Evolutionary conservation across 1,140 invertebrate genomes (phyloP).

Genomic region (Calosoma granatense): DNA sequence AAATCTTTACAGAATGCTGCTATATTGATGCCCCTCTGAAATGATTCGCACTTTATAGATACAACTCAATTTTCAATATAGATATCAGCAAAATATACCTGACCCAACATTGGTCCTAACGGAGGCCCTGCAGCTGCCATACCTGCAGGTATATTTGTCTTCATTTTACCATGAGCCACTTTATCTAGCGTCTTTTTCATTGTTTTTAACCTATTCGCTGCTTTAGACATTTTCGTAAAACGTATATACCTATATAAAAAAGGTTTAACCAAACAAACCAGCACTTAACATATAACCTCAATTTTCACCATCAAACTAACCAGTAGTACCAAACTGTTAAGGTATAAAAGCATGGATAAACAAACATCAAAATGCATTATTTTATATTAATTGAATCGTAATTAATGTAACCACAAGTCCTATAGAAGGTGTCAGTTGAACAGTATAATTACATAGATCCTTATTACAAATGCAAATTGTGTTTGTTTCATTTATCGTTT

Average conservation of each 20-base stretch:
- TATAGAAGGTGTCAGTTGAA: neutral
- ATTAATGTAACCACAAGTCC: neutral
- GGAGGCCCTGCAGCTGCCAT: constrained; percentile 79
- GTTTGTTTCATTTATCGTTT: neutral
- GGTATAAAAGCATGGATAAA: neutral
- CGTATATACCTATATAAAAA: neutral
- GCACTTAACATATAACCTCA: neutral
- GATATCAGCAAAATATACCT: constrained; percentile 53
- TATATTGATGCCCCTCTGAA: constrained; percentile 89
- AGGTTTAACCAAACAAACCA: neutral
- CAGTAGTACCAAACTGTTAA: neutral
- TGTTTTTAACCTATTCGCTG: constrained; percentile 48
- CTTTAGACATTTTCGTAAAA: constrained; percentile 57
- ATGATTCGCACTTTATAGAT: constrained; percentile 17
- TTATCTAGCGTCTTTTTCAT: constrained; percentile 61
- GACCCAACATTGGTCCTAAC: constrained; percentile 82
- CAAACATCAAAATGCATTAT: neutral
- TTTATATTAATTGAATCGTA: neutral
- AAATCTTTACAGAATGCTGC: constrained; percentile 97
- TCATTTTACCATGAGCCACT: constrained; percentile 62
- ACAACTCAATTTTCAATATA: neutral
- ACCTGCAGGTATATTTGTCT: constrained; percentile 74
- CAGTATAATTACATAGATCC: neutral
- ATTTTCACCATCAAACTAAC: neutral
- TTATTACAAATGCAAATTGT: neutral